Evolutionary conservation across 2,797 vertebrate species (phyloP).

Genomic region (Pteronotus mesoamericanus): DNA sequence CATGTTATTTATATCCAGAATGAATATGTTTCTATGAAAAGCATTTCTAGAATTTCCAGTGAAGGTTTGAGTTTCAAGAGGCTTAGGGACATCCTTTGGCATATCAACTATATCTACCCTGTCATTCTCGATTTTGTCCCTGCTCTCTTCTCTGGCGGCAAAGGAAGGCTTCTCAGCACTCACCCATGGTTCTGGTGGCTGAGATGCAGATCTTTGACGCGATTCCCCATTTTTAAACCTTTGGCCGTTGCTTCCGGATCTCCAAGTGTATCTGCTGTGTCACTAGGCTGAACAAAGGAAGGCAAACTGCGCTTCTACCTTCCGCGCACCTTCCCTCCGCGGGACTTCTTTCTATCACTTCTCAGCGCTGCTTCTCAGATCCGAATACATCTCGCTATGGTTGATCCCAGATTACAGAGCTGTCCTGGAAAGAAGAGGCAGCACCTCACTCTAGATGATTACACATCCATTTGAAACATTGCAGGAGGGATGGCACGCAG

Average conservation of each 20-base stretch:
- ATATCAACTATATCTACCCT: constrained; percentile 41
- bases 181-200: constrained; percentile 47
- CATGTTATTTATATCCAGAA: constrained; percentile 65
- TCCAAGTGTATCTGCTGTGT: constrained; percentile 54
- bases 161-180: constrained; percentile 59
- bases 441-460: neutral
- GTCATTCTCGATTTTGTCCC: constrained; percentile 52
- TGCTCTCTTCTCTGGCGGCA: constrained; percentile 23
- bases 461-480: neutral
- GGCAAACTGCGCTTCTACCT: constrained; percentile 78
- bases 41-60: constrained; percentile 53
- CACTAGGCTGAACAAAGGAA: constrained; percentile 78
- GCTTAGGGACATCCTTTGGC: neutral
- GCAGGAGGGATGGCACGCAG: neutral
- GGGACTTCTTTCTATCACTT: neutral
- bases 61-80: constrained; percentile 45
- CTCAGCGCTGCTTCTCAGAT: neutral
- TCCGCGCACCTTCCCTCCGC: neutral
- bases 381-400: neutral
- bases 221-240: constrained; percentile 47
- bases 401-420: neutral
- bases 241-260: constrained; percentile 45
- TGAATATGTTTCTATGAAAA: constrained; percentile 42
- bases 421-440: neutral
- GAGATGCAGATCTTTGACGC: constrained; percentile 55